phyloP scores from a whole-genome alignment of 2,888 invertebrate genomes.

The Drosophila recens region DNA sequence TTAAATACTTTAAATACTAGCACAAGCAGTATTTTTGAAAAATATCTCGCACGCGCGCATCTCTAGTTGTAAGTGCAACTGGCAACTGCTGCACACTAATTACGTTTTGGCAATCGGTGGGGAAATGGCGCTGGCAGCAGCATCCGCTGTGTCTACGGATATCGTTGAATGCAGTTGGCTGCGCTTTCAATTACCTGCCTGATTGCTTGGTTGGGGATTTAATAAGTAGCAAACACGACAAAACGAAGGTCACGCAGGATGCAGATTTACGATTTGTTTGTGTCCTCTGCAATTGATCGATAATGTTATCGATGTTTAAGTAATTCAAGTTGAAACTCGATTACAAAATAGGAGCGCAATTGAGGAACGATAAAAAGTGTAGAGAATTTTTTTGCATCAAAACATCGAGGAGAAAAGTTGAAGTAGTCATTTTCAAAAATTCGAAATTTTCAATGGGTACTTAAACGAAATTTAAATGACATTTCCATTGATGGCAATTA shows the following conservation, averaged over 20 bases:
- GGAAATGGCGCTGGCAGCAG: constrained; percentile 8
- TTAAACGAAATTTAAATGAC: too few species aligned
- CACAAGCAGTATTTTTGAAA: not conserved
- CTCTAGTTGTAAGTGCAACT: constrained; percentile 2
- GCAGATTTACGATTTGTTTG: not conserved
- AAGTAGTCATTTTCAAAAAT: too few species aligned
- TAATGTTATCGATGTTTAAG: not conserved
- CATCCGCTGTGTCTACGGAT: constrained; percentile 32
- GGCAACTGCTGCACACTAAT: constrained; percentile 43
- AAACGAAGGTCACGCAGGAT: not conserved
- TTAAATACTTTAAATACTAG: not conserved
- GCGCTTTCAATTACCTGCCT: constrained; percentile 58
- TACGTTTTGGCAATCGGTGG: constrained; percentile 23
- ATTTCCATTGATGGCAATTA: too few species aligned
- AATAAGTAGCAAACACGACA: constrained; percentile 20
- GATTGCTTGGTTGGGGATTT: constrained; percentile 32
- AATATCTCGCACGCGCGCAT: not conserved
- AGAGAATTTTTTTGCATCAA: too few species aligned
- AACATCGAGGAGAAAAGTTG: too few species aligned
- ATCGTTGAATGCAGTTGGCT: constrained; percentile 36
- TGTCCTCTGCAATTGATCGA: not conserved
- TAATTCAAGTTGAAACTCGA: not conserved
- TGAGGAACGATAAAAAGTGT: not conserved
- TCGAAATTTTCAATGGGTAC: too few species aligned
- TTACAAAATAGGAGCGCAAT: not conserved